A percentile compares a stretch with the other conserved stretches of the same genome.
phyloP scores from a whole-genome alignment of 1,140 invertebrate species.

The Caenorhabditis tropicalis region DNA sequence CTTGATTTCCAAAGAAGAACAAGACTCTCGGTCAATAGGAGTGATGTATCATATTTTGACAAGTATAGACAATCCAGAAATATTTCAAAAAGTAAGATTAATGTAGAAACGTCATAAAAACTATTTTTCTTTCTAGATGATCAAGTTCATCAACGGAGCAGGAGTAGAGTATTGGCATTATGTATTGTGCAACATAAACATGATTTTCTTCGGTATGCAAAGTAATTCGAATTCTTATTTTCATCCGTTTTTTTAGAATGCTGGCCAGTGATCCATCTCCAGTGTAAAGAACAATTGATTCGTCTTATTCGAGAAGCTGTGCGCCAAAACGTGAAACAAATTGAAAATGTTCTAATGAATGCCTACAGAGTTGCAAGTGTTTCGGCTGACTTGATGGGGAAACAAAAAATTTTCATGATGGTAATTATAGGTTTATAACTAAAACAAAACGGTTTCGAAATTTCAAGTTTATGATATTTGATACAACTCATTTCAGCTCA shows the following conservation, averaged over 20 bases:
- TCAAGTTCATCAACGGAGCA: not conserved
- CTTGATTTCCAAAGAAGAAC: not conserved
- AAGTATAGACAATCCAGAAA: not conserved
- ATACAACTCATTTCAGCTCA: not conserved
- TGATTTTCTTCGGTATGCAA: not conserved
- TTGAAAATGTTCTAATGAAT: conserved; percentile 28
- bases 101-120: not conserved
- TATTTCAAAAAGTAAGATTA: not conserved
- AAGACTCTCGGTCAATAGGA: not conserved
- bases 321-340: conserved; percentile 15
- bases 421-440: not conserved
- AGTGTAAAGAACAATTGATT: conserved; percentile 3
- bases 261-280: not conserved
- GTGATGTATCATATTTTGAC: conserved; percentile 20
- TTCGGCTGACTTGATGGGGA: not conserved
- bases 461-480: too few species aligned
- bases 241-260: not conserved
- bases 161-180: conserved; percentile 4
- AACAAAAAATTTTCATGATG: not conserved
- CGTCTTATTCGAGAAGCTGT: conserved; percentile 13
- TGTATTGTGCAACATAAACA: conserved; percentile 20
- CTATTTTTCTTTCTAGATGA: not conserved
- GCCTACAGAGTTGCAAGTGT: not conserved
- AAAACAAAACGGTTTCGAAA: too few species aligned
- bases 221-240: not conserved